A percentile compares a stretch with the other conserved stretches of the same genome.
phyloP scores from a whole-genome alignment of 2,797 vertebrate genomes.

The Pipistrellus pipistrellus region DNA sequence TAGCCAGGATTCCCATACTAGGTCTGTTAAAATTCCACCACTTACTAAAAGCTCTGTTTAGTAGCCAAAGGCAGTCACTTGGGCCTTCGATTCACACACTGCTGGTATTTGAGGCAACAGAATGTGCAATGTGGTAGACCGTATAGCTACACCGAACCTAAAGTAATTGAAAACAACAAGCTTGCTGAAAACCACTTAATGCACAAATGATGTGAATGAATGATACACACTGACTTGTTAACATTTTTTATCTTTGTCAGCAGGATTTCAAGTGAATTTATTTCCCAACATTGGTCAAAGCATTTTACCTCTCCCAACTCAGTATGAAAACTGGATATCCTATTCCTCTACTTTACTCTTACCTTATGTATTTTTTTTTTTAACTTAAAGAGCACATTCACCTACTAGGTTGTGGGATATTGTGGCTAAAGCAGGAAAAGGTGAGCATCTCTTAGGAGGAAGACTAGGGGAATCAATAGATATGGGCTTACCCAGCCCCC shows the following conservation, averaged over 20 bases:
- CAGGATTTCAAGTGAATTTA: background rate
- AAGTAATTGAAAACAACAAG: background rate
- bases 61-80: background rate
- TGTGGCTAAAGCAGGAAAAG: background rate
- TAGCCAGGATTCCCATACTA: background rate
- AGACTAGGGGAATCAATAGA: background rate
- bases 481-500: too few species aligned
- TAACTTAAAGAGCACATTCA: background rate
- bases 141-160: background rate
- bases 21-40: conserved; percentile 16
- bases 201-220: background rate
- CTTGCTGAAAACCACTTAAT: background rate
- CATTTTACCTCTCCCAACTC: background rate
- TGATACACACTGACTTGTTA: background rate
- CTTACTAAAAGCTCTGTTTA: background rate
- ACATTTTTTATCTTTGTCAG: background rate
- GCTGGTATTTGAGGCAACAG: background rate
- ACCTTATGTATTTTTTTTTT: background rate
- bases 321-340: background rate
- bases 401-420: background rate
- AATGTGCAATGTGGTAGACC: background rate
- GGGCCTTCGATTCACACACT: background rate
- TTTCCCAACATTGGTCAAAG: background rate
- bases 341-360: background rate
- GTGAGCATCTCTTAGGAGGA: background rate